These are phyloP conservation scores for Emydoidea blandingii DNA, from an alignment of 2,797 vertebrate genomes.

Conservation along the genomic window DNA sequence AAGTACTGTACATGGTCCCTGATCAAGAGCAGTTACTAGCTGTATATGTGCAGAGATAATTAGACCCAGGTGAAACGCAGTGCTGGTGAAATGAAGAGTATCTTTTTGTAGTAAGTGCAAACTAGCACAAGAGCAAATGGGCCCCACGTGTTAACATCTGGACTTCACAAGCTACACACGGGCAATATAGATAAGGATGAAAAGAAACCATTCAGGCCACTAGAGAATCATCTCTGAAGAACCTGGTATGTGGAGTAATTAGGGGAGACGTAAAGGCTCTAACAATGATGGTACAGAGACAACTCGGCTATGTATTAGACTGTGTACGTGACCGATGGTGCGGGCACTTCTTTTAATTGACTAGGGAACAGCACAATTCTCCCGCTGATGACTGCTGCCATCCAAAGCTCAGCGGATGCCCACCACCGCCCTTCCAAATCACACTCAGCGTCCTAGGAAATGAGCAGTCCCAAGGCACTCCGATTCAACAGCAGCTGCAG, in stretches of 20 bases:
- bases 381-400: not conserved
- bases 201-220: not conserved
- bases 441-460: not conserved
- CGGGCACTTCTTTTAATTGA: not conserved
- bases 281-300: not conserved
- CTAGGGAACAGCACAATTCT: not conserved
- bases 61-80: not conserved
- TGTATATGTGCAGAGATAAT: not conserved
- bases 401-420: not conserved
- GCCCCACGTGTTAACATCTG: accelerated
- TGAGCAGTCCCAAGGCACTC: not conserved
- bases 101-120: not conserved
- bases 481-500: not conserved
- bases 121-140: not conserved
- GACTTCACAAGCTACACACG: not conserved
- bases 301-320: not conserved
- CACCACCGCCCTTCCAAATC: not conserved
- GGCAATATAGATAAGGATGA: not conserved
- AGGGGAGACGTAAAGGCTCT: not conserved
- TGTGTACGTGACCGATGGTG: not conserved
- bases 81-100: not conserved
- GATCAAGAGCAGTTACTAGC: not conserved
- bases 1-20: not conserved
- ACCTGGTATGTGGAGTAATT: not conserved
- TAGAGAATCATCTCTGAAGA: not conserved